phyloP scores from a whole-genome alignment of 2,797 vertebrate genomes.

The Merluccius polli region DNA sequence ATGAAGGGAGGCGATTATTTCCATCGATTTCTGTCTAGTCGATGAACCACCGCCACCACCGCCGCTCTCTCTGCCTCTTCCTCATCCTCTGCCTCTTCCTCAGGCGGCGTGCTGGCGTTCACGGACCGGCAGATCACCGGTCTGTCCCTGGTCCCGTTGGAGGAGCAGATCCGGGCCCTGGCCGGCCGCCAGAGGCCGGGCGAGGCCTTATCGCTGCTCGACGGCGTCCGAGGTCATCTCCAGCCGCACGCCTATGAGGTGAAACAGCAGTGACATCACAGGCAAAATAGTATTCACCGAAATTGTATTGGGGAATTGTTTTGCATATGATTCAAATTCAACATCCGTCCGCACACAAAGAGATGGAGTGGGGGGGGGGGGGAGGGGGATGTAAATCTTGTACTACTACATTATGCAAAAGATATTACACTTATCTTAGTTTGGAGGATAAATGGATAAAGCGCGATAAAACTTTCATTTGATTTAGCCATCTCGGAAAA shows the following conservation, averaged over 20 bases:
- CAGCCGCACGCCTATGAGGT: constrained; percentile 58
- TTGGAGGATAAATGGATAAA: neutral
- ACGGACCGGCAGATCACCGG: constrained; percentile 61
- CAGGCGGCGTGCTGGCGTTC: constrained; percentile 65
- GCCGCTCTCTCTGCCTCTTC: constrained; percentile 1
- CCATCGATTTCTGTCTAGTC: neutral
- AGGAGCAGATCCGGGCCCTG: constrained; percentile 64
- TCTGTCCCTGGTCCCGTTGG: constrained; percentile 55
- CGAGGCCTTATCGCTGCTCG: constrained; percentile 63
- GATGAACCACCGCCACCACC: no score
- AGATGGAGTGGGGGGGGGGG: no score
- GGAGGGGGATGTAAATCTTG: neutral
- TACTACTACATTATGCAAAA: neutral
- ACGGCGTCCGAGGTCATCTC: constrained; percentile 48
- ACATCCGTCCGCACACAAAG: neutral
- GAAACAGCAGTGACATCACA: constrained; percentile 9
- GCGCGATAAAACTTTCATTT: neutral
- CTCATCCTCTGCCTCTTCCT: neutral
- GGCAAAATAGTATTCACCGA: neutral
- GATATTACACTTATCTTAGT: neutral
- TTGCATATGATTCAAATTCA: neutral
- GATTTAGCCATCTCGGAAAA: neutral
- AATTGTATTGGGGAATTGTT: no score
- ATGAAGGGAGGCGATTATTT: neutral
- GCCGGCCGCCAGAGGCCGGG: constrained; percentile 48